A percentile compares a stretch with the other conserved stretches of the same genome.
Evolutionary conservation across 1,140 invertebrate species (phyloP).

Genomic region (Dryas iulia): DNA sequence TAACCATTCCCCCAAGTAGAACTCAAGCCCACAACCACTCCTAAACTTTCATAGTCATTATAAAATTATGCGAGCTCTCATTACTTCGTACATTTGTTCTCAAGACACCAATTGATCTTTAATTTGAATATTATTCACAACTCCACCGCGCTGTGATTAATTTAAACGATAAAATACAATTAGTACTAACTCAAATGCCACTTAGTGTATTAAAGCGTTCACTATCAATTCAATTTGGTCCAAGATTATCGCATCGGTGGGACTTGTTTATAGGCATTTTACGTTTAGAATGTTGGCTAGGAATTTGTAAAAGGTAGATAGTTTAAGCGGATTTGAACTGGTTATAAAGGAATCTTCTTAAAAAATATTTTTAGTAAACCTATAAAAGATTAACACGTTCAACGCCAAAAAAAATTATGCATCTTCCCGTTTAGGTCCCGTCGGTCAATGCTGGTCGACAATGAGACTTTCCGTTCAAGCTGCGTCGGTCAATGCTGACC

Average conservation of each 20-base stretch:
- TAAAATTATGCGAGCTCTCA: not conserved
- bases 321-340: too few relatives aligned
- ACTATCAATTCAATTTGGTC: not conserved
- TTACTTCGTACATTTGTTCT: not conserved
- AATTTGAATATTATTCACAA: constrained; percentile 1
- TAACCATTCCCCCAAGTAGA: too few relatives aligned
- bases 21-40: too few relatives aligned
- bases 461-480: too few relatives aligned
- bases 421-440: too few relatives aligned
- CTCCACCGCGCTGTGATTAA: not conserved
- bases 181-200: not conserved
- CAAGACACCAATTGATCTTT: not conserved
- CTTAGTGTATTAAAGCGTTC: not conserved
- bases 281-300: not conserved
- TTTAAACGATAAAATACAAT: not conserved
- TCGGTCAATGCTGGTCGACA: too few relatives aligned
- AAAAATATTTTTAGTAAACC: not conserved
- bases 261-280: not conserved
- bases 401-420: too few relatives aligned
- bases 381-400: not conserved
- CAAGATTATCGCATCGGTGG: not conserved
- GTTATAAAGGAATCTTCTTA: not conserved
- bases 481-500: too few relatives aligned
- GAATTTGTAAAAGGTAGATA: not conserved
- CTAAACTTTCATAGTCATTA: not conserved